These are phyloP conservation scores for Neogale vison DNA, from an alignment of 2,113 vertebrate species.

Conservation along the genomic window DNA sequence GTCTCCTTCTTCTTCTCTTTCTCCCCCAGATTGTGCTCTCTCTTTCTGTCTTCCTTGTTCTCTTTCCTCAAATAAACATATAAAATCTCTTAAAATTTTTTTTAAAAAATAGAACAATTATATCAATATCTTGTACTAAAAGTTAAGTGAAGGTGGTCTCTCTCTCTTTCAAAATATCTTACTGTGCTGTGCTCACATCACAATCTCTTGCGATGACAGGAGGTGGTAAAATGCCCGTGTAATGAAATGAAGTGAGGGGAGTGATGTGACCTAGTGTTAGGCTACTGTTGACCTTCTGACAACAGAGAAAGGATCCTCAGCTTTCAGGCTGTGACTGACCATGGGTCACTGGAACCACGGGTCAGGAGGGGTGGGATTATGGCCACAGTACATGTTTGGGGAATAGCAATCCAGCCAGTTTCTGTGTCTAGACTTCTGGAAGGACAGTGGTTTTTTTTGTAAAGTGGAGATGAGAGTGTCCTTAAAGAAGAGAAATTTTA, in stretches of 20 bases:
- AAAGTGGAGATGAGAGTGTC: background rate
- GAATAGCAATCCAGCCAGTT: no score
- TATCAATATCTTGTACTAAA: background rate
- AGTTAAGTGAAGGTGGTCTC: background rate
- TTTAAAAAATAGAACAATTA: background rate
- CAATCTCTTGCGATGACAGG: background rate
- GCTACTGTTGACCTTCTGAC: background rate
- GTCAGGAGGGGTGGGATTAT: background rate
- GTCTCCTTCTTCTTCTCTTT: no score
- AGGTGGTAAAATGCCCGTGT: background rate
- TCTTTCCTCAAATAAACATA: no score
- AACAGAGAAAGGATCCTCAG: background rate
- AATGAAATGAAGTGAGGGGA: background rate
- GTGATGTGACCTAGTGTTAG: background rate
- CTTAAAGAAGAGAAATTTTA: background rate
- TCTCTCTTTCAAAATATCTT: background rate
- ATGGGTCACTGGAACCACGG: background rate
- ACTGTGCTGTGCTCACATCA: background rate
- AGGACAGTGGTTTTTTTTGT: background rate
- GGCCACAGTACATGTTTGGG: background rate
- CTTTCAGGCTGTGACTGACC: background rate
- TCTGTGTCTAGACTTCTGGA: background rate
- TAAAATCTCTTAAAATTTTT: no score
- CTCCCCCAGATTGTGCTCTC: no score
- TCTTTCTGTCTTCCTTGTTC: no score